phyloP scores from a whole-genome alignment of 1,140 invertebrate species.

The Philaenus spumarius region DNA sequence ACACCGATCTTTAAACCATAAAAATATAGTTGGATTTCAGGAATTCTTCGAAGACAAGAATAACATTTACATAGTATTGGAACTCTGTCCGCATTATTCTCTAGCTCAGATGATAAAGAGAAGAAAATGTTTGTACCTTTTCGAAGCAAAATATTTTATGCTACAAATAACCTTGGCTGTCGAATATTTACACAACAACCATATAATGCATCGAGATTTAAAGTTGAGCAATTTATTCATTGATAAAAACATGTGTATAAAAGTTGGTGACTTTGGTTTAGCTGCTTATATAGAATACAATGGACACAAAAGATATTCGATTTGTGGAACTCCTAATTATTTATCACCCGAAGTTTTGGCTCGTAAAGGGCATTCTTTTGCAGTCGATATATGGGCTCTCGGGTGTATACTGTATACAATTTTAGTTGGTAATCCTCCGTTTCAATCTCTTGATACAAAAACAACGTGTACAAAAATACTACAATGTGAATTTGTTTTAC shows the following conservation, averaged over 20 bases:
- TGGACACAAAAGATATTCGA: slow-evolving; percentile 29
- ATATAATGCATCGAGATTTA: slow-evolving; percentile 65
- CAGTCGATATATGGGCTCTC: slow-evolving; percentile 65
- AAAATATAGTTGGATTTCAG: slow-evolving; percentile 62
- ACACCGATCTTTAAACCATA: slow-evolving; percentile 56
- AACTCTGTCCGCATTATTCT: slow-evolving; percentile 51
- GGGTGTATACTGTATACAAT: slow-evolving; percentile 58
- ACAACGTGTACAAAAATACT: slow-evolving; percentile 61
- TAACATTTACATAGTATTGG: slow-evolving; percentile 67
- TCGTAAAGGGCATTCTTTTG: slow-evolving; percentile 59
- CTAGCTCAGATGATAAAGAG: slow-evolving; percentile 47
- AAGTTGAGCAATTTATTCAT: slow-evolving; percentile 72
- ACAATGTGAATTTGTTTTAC: slow-evolving; percentile 51
- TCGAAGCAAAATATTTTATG: slow-evolving; percentile 66
- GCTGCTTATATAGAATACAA: slow-evolving; percentile 36
- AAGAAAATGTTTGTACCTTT: slow-evolving; percentile 57
- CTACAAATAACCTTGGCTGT: slow-evolving; percentile 60
- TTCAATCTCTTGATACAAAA: slow-evolving; percentile 52
- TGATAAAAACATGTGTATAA: slow-evolving; percentile 61
- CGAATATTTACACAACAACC: slow-evolving; percentile 57
- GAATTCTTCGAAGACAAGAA: slow-evolving; percentile 63
- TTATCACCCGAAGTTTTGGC: slow-evolving; percentile 65
- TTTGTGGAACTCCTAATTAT: slow-evolving; percentile 71
- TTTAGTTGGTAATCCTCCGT: slow-evolving; percentile 61
- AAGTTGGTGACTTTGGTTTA: slow-evolving; percentile 71